These are phyloP conservation scores for Tangara arthus DNA, from an alignment of 2,797 vertebrate genomes.

Conservation along the genomic window DNA sequence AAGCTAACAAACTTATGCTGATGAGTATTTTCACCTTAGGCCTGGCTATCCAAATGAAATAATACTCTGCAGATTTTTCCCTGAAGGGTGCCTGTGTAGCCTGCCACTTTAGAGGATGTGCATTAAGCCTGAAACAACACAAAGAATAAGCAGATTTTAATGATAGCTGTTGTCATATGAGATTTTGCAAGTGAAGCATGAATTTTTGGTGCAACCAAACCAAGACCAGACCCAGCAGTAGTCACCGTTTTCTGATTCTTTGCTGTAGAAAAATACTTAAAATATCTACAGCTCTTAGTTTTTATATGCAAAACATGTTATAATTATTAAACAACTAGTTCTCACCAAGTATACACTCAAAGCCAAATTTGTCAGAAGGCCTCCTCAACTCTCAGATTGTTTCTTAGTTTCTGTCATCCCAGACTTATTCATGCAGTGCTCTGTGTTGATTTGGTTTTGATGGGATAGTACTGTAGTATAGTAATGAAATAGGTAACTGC, in stretches of 20 bases:
- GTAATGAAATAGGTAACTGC: neutral
- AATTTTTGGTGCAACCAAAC: neutral
- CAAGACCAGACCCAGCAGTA: neutral
- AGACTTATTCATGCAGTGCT: neutral
- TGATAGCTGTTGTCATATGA: slow-evolving; percentile 13
- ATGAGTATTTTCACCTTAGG: slow-evolving; percentile 33
- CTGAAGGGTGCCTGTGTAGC: slow-evolving; percentile 36
- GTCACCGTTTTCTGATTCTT: neutral
- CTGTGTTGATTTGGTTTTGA: neutral
- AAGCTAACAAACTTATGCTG: slow-evolving; percentile 21
- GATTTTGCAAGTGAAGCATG: neutral
- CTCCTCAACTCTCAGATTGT: neutral
- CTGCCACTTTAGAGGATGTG: slow-evolving; percentile 30
- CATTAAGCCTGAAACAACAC: slow-evolving; percentile 14
- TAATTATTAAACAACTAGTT: neutral
- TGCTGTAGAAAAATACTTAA: neutral
- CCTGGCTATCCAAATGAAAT: slow-evolving; percentile 2
- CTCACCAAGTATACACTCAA: neutral
- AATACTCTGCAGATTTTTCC: slow-evolving; percentile 19
- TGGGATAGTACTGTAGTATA: neutral
- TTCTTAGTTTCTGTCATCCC: neutral
- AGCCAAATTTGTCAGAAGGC: neutral
- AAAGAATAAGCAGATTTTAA: slow-evolving; percentile 54
- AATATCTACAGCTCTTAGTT: neutral
- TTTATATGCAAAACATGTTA: neutral